These are phyloP conservation scores for Euzophera pinguis DNA, from an alignment of 2,888 invertebrate genomes.

Conservation along the genomic window DNA sequence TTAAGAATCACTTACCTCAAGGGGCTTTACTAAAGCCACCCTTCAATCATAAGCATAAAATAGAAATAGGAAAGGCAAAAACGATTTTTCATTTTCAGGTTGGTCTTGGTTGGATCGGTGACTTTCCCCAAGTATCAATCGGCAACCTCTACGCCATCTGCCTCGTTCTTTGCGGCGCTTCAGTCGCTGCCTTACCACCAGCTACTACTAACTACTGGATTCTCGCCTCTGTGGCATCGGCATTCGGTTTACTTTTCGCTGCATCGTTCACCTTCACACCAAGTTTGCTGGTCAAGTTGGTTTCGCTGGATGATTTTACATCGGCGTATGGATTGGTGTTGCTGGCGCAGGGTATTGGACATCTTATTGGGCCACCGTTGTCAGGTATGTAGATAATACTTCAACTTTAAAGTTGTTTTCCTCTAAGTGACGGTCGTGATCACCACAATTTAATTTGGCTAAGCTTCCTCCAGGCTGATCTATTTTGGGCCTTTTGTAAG, in stretches of 20 bases:
- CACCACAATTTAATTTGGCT: no score
- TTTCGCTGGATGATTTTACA: conserved; percentile 94
- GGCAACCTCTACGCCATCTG: conserved; percentile 90
- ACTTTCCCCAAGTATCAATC: conserved; percentile 90
- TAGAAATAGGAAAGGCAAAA: no score
- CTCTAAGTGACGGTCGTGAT: no score
- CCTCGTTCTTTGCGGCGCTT: conserved; percentile 83
- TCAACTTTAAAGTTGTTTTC: no score
- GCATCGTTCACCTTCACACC: conserved; percentile 96
- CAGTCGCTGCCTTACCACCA: conserved; percentile 81
- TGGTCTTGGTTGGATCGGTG: conserved; percentile 92
- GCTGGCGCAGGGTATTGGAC: conserved; percentile 95
- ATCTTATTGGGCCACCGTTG: conserved; percentile 93
- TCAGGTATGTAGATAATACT: conserved; percentile 84
- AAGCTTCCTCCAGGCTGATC: no score
- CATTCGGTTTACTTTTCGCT: conserved; percentile 94
- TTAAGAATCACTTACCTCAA: no score
- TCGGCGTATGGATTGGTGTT: conserved; percentile 94
- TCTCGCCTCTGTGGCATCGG: conserved; percentile 74
- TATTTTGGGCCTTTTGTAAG: no score
- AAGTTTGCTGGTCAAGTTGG: conserved; percentile 91
- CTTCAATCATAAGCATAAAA: no score
- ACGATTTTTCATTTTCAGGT: conserved; percentile 72
- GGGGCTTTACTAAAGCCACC: no score
- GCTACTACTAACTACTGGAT: conserved; percentile 70